phyloP scores from a whole-genome alignment of 1,140 invertebrate species.

The Melipona quadrifasciata region DNA sequence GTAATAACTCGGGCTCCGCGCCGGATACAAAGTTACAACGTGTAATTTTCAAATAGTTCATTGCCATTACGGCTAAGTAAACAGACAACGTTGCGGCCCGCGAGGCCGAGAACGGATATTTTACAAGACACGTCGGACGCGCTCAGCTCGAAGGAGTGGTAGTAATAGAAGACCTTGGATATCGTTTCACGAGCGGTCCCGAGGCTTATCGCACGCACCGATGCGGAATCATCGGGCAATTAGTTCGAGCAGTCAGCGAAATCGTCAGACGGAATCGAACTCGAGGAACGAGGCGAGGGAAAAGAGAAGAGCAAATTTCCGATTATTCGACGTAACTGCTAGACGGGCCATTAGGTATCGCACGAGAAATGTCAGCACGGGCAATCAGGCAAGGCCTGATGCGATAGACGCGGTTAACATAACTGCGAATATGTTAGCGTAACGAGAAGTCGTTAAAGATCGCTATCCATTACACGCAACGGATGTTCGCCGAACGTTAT shows the following conservation, averaged over 20 bases:
- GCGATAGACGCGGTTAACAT: constrained; percentile 27
- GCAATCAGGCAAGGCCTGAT: not conserved
- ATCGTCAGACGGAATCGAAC: constrained; percentile 58
- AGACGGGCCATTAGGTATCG: not conserved
- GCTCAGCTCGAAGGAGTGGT: constrained; percentile 49
- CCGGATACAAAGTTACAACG: not conserved
- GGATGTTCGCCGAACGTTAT: constrained; percentile 55
- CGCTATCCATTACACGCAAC: constrained; percentile 43
- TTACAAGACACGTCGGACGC: constrained; percentile 26
- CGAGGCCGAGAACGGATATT: not conserved
- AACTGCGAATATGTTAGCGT: constrained; percentile 50
- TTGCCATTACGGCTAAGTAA: not conserved
- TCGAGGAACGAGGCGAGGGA: not conserved
- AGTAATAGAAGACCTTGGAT: constrained; percentile 42
- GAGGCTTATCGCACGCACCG: constrained; percentile 39
- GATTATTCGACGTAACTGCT: constrained; percentile 43
- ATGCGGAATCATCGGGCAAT: constrained; percentile 48
- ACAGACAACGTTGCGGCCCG: too few relatives aligned
- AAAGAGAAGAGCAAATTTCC: constrained; percentile 8
- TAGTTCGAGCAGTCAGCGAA: constrained; percentile 49
- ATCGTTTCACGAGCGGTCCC: constrained; percentile 35
- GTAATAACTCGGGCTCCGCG: not conserved
- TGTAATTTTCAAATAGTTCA: not conserved
- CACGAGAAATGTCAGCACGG: constrained; percentile 48
- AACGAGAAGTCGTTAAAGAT: constrained; percentile 55